Evolutionary conservation across 2,797 vertebrate species (phyloP).

Genomic region (Clamator glandarius): DNA sequence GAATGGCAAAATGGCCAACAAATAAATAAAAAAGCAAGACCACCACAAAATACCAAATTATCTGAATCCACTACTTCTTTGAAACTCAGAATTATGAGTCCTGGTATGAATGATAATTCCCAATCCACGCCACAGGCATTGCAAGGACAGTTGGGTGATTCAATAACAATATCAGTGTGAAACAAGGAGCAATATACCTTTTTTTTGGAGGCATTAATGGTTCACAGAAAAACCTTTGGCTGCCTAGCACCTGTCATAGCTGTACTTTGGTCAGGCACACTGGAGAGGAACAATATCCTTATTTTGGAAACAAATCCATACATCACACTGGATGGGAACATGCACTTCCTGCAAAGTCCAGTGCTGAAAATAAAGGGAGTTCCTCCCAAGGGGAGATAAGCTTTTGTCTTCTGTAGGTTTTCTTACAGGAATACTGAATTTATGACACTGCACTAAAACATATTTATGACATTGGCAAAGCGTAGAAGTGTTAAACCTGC

Average conservation of each 20-base stretch:
- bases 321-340: not conserved
- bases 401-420: not conserved
- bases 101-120: not conserved
- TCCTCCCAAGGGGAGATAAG: not conserved
- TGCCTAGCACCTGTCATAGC: not conserved
- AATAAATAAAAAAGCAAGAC: not conserved
- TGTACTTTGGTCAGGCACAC: not conserved
- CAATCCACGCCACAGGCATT: not conserved
- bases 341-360: not conserved
- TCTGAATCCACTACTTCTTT: not conserved
- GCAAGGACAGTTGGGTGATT: not conserved
- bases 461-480: not conserved
- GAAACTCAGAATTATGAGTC: not conserved
- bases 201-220: not conserved
- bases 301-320: not conserved
- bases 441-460: not conserved
- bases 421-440: not conserved
- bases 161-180: not conserved
- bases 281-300: not conserved
- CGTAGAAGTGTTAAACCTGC: fast-evolving
- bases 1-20: not conserved
- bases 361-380: not conserved
- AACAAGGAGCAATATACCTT: not conserved
- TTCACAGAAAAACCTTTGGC: not conserved
- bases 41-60: not conserved